Evolutionary conservation across 2,797 vertebrate species (phyloP).

Genomic region (Poecile montanus): DNA sequence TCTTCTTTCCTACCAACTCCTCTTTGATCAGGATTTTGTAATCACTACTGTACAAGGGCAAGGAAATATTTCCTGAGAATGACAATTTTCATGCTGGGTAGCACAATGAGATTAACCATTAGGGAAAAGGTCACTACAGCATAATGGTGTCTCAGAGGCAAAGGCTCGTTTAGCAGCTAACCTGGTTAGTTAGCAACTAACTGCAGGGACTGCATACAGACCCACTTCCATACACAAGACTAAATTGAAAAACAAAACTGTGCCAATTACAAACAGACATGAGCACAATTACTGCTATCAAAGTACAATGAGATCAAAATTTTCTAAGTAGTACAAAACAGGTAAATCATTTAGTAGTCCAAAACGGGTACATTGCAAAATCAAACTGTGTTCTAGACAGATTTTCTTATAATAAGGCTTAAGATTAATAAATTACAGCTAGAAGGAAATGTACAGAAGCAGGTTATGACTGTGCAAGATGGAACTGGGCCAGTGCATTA

Average conservation of each 20-base stretch:
- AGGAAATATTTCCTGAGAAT: neutral
- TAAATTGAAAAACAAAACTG: neutral
- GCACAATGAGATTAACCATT: neutral
- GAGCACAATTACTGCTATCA: neutral
- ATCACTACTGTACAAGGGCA: neutral
- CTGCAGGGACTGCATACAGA: neutral
- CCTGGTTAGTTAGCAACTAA: neutral
- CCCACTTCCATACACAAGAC: neutral
- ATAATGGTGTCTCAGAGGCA: neutral
- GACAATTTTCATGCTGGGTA: neutral
- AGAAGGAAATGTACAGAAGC: neutral
- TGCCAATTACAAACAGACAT: neutral
- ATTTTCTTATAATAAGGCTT: neutral
- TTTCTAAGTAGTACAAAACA: neutral
- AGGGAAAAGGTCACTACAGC: neutral
- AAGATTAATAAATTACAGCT: neutral
- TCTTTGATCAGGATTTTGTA: neutral
- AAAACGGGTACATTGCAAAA: neutral
- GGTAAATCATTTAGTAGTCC: neutral
- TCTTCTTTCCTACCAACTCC: neutral
- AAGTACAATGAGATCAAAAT: neutral
- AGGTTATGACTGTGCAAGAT: slow-evolving; percentile 2
- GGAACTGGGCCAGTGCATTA: neutral
- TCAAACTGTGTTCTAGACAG: neutral
- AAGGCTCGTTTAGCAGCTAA: neutral